These are phyloP conservation scores for Zygaena filipendulae DNA, from an alignment of 2,888 invertebrate genomes.

Conservation along the genomic window DNA sequence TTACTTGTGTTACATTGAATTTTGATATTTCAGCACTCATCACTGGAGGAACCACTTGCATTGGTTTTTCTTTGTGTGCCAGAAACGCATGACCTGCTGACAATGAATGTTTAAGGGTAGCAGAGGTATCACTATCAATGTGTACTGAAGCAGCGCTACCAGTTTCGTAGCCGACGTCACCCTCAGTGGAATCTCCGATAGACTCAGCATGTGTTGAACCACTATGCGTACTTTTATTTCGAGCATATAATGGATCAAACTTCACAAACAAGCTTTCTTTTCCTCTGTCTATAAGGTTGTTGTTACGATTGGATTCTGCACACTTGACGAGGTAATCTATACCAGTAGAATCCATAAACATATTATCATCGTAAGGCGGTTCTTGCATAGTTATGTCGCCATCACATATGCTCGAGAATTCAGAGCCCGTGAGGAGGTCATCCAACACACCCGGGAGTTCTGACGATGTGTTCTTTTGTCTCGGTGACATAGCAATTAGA, in stretches of 20 bases:
- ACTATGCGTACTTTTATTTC: conserved; percentile 24
- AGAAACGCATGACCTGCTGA: conserved; percentile 27
- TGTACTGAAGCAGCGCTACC: conserved; percentile 41
- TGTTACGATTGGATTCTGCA: conserved; percentile 42
- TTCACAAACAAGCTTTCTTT: conserved; percentile 76
- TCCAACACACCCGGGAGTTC: conserved; percentile 33
- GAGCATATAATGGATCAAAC: conserved; percentile 67
- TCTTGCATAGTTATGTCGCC: conserved; percentile 57
- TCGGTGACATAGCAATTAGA: conserved; percentile 48
- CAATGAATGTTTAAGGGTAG: conserved; percentile 32
- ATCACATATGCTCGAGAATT: conserved; percentile 52
- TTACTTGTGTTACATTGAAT: conserved; percentile 19
- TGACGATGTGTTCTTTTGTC: conserved; percentile 21
- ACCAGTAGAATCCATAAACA: conserved; percentile 67
- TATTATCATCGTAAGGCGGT: conserved; percentile 38
- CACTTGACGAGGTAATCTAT: conserved; percentile 66
- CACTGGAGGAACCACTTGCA: conserved; percentile 52
- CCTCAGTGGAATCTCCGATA: conserved; percentile 31
- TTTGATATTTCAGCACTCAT: conserved; percentile 34
- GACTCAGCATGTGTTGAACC: conserved; percentile 25
- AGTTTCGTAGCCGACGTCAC: conserved; percentile 55
- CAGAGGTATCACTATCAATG: conserved; percentile 29
- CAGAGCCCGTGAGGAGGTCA: conserved; percentile 46
- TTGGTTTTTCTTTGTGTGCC: conserved; percentile 41
- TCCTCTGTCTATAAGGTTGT: conserved; percentile 38